A percentile compares a stretch with the other conserved stretches of the same genome.
Conservation (phyloP, 2,888 invertebrate species). For the Lepidocyrtinus sp. region DNA sequence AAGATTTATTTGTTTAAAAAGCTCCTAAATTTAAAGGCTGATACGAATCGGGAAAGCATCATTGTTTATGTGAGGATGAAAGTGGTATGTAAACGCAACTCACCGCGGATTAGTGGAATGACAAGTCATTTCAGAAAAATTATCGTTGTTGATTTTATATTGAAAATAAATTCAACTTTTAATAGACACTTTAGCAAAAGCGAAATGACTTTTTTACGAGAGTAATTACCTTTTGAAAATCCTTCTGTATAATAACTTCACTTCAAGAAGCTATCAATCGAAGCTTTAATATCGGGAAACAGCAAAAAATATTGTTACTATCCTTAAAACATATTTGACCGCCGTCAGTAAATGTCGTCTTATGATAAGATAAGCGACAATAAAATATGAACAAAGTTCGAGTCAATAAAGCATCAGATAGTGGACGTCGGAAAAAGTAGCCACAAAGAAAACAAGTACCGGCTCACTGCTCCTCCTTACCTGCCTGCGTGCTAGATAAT, state of each 20-base stretch:
- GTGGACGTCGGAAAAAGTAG: slow-evolving; percentile 1
- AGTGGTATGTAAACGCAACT: neutral
- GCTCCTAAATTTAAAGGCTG: neutral
- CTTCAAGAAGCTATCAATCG: neutral
- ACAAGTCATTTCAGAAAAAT: neutral
- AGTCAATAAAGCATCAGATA: slow-evolving; percentile 13
- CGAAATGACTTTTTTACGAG: slow-evolving; percentile 12
- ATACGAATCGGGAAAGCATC: neutral
- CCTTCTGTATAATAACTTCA: neutral
- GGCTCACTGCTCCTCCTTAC: slow-evolving; percentile 10
- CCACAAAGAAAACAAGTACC: slow-evolving; percentile 7
- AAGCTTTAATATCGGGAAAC: neutral
- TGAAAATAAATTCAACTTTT: slow-evolving; percentile 2
- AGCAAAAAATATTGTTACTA: neutral
- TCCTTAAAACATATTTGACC: neutral
- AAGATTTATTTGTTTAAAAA: too few relatives aligned
- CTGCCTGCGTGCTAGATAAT: slow-evolving; percentile 6
- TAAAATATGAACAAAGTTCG: slow-evolving; percentile 6
- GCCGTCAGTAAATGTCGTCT: slow-evolving; percentile 11
- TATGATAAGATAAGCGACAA: neutral
- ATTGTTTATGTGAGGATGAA: neutral
- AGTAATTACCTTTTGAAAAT: neutral
- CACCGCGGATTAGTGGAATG: neutral
- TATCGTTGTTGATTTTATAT: slow-evolving; percentile 1
- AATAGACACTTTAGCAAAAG: slow-evolving; percentile 9